Conservation (phyloP, 2,113 vertebrate species). For the Mirza zaza region DNA sequence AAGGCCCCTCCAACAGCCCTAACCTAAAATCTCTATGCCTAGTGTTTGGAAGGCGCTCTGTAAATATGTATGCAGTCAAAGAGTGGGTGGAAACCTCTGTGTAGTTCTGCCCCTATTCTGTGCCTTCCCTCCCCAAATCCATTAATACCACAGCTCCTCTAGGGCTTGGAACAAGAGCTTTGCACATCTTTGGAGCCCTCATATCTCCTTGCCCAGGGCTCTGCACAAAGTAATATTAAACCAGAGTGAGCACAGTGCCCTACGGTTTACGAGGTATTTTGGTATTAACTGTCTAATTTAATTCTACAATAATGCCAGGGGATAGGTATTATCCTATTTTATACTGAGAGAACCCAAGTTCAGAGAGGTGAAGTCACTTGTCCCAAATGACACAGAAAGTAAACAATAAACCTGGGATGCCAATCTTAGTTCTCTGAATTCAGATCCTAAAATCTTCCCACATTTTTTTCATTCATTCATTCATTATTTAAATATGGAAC, state of each 20-base stretch:
- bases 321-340: slow-evolving; percentile 19
- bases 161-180: not conserved
- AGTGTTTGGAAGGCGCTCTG: not conserved
- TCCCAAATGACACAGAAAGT: slow-evolving; percentile 1
- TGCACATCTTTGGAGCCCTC: not conserved
- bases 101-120: not conserved
- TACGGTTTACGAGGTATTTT: slow-evolving; percentile 42
- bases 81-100: not conserved
- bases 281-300: slow-evolving; percentile 52
- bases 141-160: not conserved
- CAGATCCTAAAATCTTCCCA: slow-evolving; percentile 7
- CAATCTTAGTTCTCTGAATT: slow-evolving; percentile 2
- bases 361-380: slow-evolving; percentile 51
- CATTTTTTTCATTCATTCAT: not conserved
- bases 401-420: not conserved
- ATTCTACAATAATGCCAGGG: slow-evolving; percentile 32
- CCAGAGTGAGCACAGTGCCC: not conserved
- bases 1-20: not conserved
- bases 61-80: not conserved
- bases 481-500: not conserved
- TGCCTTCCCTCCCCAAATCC: not conserved
- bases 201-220: not conserved
- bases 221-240: slow-evolving; percentile 38
- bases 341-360: slow-evolving; percentile 28
- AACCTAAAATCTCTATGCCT: not conserved